Evolutionary conservation across 2,888 invertebrate species (phyloP), one percentile per base, ranked within the genome.

Genomic region (Petrophora chlorosata): DNA sequence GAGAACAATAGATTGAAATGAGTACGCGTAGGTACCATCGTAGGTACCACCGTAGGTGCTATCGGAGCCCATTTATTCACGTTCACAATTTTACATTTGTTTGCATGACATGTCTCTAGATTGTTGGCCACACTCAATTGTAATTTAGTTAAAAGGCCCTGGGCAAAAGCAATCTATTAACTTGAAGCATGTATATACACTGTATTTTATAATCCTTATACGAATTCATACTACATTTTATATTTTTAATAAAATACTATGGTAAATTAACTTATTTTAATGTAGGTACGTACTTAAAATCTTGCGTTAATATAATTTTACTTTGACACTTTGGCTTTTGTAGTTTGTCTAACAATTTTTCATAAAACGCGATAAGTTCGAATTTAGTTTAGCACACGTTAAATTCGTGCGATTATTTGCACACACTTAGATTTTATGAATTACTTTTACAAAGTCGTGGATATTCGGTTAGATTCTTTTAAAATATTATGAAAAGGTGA

Each of bases 141-240:
- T 48, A 41, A 36, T 48, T 36, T 48, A 36, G 14, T 48, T 41
- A 36, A 48, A 47, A 47, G 46, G 28, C 17, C 10, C 8, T 29
- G 8, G 33, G 9, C 33, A 34, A 22, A 9, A 16, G 19, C 14
- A 23, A 36, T 30, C 15, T 26, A 28, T 33, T 34, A 16, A 40
- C 19, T n/a, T 36, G 0, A 5, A 14, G 8, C 8, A 35, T 14
- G n/a, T n/a, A n/a, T n/a, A n/a, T n/a, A n/a, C n/a, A n/a, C 7
- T 19, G 19, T 5, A 19, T 19, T 19, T 19, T 19, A 19, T 19
- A 5, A 5, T 19, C 19, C 7, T 2, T n/a, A n/a, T n/a, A n/a
- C n/a, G n/a, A n/a, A n/a, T n/a, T n/a, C n/a, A n/a, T n/a, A n/a
- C n/a, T n/a, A n/a, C n/a, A n/a, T n/a, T n/a, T n/a, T n/a, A n/a